Evolutionary conservation across 2,113 vertebrate species (phyloP).

Genomic region (Cyprinodon variegatus): DNA sequence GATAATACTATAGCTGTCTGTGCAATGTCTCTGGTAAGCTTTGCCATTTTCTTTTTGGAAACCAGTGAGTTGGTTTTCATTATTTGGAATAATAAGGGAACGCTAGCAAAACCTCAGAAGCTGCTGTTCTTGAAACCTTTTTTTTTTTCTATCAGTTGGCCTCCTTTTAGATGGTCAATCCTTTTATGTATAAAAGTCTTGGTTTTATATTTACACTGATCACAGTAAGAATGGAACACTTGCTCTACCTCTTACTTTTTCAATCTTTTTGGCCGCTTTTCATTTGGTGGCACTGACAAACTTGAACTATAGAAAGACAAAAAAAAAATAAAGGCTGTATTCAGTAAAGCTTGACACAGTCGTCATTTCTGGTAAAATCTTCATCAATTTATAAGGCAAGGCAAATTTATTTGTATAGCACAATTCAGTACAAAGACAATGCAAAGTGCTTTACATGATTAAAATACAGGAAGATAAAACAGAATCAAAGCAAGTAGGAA

Average conservation of each 20-base stretch:
- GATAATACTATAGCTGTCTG: constrained; percentile 20
- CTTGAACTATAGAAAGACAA: constrained; percentile 78
- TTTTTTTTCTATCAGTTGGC: constrained; percentile 28
- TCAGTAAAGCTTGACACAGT: constrained; percentile 24
- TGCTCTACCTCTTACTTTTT: constrained; percentile 80
- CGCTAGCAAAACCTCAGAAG: constrained; percentile 72
- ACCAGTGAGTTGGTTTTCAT: constrained; percentile 66
- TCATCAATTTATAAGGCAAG: too few species aligned
- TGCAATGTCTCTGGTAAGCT: constrained; percentile 41
- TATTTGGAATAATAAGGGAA: constrained; percentile 76
- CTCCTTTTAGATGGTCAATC: constrained; percentile 66
- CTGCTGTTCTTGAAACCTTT: constrained; percentile 50
- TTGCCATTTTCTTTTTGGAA: constrained; percentile 65
- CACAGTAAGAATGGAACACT: constrained; percentile 77
- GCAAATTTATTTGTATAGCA: too few species aligned
- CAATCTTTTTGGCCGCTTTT: constrained; percentile 72
- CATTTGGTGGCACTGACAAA: constrained; percentile 73
- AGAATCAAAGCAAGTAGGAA: too few species aligned
- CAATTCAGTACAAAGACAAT: too few species aligned
- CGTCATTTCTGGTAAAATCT: constrained; percentile 1
- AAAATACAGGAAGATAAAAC: too few species aligned
- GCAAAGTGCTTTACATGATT: too few species aligned
- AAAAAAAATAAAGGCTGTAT: constrained; percentile 80
- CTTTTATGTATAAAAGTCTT: constrained; percentile 63
- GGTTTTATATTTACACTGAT: constrained; percentile 66